Evolutionary conservation across 1,140 invertebrate species (phyloP).

Genomic region (Kradibia gibbosae): DNA sequence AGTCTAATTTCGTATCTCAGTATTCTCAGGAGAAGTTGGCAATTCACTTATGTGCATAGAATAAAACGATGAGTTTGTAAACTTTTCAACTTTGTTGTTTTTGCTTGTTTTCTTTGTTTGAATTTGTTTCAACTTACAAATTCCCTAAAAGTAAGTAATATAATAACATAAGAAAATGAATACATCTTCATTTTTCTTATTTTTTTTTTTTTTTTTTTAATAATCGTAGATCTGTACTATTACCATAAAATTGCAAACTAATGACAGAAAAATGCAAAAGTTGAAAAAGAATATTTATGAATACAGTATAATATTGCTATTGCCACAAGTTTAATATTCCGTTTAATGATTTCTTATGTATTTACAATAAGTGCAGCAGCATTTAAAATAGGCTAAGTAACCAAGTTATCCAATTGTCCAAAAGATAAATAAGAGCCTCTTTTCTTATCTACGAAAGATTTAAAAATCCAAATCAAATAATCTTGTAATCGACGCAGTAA

Average conservation of each 20-base stretch:
- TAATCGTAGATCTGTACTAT: neutral
- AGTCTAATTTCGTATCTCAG: neutral
- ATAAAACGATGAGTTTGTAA: too few species aligned
- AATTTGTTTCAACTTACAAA: too few species aligned
- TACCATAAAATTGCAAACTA: neutral
- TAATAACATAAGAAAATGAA: neutral
- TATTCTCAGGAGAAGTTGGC: neutral
- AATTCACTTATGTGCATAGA: neutral
- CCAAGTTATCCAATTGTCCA: neutral
- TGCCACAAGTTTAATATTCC: slow-evolving; percentile 7
- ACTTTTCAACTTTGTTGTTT: too few species aligned
- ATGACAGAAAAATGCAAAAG: too few species aligned
- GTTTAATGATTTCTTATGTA: neutral
- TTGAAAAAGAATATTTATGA: neutral
- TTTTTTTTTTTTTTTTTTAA: neutral
- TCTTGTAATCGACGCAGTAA: neutral
- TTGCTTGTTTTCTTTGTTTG: too few species aligned
- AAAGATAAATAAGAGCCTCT: neutral
- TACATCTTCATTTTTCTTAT: neutral
- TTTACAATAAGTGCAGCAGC: neutral
- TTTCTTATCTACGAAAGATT: neutral
- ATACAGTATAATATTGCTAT: neutral
- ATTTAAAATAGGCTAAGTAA: neutral
- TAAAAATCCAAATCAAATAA: neutral
- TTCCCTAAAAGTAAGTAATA: neutral